phyloP scores from a whole-genome alignment of 2,113 vertebrate species.

The Polypterus bichir region DNA sequence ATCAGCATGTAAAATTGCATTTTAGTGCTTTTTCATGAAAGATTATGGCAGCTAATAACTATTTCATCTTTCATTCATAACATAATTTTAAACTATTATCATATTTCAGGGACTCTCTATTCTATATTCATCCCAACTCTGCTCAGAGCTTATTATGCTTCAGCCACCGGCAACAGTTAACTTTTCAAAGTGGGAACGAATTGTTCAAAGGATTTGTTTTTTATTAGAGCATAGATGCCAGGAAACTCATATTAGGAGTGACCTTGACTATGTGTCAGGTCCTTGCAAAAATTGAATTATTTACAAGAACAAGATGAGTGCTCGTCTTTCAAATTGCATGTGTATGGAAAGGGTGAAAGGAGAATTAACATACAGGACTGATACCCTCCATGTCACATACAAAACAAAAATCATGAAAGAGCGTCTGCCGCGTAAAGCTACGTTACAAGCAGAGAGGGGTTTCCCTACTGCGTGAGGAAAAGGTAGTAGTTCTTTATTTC shows the following conservation, averaged over 20 bases:
- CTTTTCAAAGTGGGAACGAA: neutral
- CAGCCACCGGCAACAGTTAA: neutral
- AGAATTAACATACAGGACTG: too few species aligned
- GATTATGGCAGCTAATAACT: slow-evolving; percentile 2
- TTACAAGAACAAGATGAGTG: too few species aligned
- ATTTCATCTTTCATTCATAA: slow-evolving; percentile 6
- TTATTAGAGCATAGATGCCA: neutral
- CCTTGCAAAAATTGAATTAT: too few species aligned
- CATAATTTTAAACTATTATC: slow-evolving; percentile 2
- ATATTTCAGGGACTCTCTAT: neutral
- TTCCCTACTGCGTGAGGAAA: too few species aligned
- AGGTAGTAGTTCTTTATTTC: too few species aligned
- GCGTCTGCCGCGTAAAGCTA: too few species aligned
- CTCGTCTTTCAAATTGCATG: too few species aligned
- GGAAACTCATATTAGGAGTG: neutral
- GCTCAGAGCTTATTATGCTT: neutral
- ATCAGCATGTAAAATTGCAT: neutral
- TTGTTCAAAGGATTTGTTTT: neutral
- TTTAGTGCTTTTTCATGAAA: slow-evolving; percentile 2
- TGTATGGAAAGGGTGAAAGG: too few species aligned
- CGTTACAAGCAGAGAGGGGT: too few species aligned
- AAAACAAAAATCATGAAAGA: too few species aligned
- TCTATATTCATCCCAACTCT: neutral
- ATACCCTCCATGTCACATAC: too few species aligned
- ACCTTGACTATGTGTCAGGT: neutral